Base-by-base conservation (phyloP, 2,888 invertebrate species). In the Homarus gammarus region DNA sequence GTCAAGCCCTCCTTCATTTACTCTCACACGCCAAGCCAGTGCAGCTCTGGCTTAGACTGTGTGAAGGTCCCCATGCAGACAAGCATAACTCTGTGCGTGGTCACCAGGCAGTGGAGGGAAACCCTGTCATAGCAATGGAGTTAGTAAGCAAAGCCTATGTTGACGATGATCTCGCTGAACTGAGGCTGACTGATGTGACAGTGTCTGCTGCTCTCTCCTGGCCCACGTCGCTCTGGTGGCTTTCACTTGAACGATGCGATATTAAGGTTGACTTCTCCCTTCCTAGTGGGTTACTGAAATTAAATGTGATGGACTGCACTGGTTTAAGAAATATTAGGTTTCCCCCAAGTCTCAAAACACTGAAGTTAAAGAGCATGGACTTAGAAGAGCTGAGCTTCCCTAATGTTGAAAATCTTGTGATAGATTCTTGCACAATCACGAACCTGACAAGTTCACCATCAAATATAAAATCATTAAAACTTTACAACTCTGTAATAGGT, bases 11-110 rank as follows among this genome's bases (percentile, higher is more conserved):
- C 36, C 22, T 10, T 3, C 33, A 15, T 22, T 31, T 81, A n/a
- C 61, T 81, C 1, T n/a, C 61, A 22, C 10, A 33, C 18, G 56
- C 81, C 18, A 56, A n/a, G 8, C 81, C 81, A 22, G 56, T 61
- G 6, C 81, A 81, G 27, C 31, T 81, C 61, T 81, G 81, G 81
- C 64, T 81, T 27, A 51, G 81, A 18, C 64, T 81, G 38, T 61
- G 61, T 56, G 36, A 81, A n/a, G 81, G 81, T 15, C 56, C 38
- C 22, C 64, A 8, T 33, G 56, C 51, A 33, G 81, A 38, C 10
- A 61, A 61, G 18, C 18, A 8, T 2, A 61, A n/a, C 8, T 44
- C 75, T 75, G 75, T n/a, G 3, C n/a, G 56, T 33, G 81, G 64
- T 81, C 38, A 56, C 8, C 31, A 81, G 38, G 38, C 36, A 18